A percentile compares a stretch with the other conserved stretches of the same genome.
Evolutionary conservation across 1,140 invertebrate species (phyloP).

Genomic region (Mycetomoellerius zeteki): DNA sequence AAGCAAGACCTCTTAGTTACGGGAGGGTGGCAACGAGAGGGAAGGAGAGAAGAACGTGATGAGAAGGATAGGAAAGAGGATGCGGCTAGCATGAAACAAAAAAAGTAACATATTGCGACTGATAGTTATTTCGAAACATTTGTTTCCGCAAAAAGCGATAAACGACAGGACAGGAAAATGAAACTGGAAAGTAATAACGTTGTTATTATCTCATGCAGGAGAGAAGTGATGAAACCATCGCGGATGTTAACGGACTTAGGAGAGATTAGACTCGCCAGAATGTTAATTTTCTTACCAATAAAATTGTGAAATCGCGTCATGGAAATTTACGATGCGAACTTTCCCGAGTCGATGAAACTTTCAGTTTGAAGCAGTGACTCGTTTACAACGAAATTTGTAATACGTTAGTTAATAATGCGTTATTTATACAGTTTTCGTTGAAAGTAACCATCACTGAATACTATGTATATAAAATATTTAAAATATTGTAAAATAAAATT

Average conservation of each 20-base stretch:
- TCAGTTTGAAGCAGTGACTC: no score
- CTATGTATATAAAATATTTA: background rate
- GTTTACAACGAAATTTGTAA: background rate
- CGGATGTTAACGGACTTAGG: constrained; percentile 2
- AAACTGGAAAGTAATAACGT: background rate
- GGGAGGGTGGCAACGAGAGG: background rate
- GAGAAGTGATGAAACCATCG: background rate
- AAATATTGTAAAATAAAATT: constrained; percentile 4
- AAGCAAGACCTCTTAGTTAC: constrained; percentile 52
- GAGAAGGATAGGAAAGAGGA: background rate
- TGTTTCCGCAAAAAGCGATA: constrained; percentile 21
- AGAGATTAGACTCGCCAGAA: constrained; percentile 26
- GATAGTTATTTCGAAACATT: constrained; percentile 67
- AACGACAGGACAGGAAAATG: background rate
- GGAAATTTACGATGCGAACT: constrained; percentile 10
- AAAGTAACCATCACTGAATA: background rate
- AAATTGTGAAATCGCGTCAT: constrained; percentile 8
- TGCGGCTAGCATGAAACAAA: background rate
- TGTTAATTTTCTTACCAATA: background rate
- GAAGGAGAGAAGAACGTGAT: background rate
- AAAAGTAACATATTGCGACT: background rate
- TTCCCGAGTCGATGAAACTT: background rate
- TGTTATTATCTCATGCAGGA: background rate
- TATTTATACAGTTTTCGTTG: background rate
- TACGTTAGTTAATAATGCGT: background rate